phyloP scores from a whole-genome alignment of 2,888 invertebrate genomes.

The Terebella lapidaria region DNA sequence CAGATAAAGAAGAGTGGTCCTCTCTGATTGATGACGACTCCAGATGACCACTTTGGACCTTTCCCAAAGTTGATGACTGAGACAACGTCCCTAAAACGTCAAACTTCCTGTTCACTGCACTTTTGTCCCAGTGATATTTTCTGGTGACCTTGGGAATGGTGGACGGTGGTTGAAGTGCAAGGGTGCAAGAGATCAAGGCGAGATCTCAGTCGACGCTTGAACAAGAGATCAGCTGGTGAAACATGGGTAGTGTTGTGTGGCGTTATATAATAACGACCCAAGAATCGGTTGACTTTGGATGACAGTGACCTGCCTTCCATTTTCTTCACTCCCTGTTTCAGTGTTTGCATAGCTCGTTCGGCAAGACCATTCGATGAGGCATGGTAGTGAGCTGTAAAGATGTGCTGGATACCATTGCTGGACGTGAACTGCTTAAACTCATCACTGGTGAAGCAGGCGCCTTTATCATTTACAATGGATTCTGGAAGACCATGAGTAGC shows the following conservation, averaged over 20 bases:
- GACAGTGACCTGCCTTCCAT: neutral
- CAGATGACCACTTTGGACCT: neutral
- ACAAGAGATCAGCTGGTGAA: neutral
- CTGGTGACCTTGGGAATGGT: neutral
- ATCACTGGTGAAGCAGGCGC: neutral
- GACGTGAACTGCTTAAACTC: neutral
- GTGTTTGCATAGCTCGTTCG: slow-evolving; percentile 3
- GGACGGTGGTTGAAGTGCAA: neutral
- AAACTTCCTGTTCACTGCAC: neutral
- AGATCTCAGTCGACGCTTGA: neutral
- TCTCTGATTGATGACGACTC: no score
- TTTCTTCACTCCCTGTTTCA: slow-evolving; percentile 1
- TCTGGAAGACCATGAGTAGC: neutral
- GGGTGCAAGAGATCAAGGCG: neutral
- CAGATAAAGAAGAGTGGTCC: no score
- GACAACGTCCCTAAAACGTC: neutral
- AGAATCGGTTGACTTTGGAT: neutral
- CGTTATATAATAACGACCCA: neutral
- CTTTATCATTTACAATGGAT: neutral
- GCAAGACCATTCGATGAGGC: slow-evolving; percentile 5
- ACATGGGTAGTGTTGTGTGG: slow-evolving; percentile 1
- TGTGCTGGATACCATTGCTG: neutral
- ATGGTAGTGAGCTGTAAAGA: neutral
- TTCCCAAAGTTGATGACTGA: neutral
- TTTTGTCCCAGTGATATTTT: neutral